Conservation (phyloP, 2,113 vertebrate species). For the Conger conger region DNA sequence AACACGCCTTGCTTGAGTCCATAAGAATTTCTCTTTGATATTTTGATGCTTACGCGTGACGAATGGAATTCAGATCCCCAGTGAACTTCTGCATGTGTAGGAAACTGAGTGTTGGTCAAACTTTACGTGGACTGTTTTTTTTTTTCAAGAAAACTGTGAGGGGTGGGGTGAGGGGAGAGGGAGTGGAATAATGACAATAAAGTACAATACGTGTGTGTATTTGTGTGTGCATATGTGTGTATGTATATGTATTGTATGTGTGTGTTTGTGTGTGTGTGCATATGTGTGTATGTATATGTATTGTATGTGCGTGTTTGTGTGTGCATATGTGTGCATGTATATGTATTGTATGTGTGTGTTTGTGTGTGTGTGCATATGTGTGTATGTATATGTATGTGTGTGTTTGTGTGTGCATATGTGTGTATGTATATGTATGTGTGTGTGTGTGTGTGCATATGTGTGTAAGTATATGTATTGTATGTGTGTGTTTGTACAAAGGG, state of each 20-base stretch:
- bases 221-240: not conserved
- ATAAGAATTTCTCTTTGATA: not conserved
- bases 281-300: too few relatives aligned
- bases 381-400: too few relatives aligned
- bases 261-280: too few relatives aligned
- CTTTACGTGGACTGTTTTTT: not conserved
- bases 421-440: not conserved
- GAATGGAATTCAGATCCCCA: not conserved
- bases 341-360: too few relatives aligned
- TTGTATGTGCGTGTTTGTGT: too few relatives aligned
- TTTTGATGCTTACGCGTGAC: not conserved
- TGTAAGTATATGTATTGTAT: constrained; percentile 21
- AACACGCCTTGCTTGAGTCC: not conserved
- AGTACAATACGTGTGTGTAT: not conserved
- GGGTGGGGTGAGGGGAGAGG: not conserved
- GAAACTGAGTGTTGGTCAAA: not conserved
- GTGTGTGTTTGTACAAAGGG: not conserved
- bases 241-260: too few relatives aligned
- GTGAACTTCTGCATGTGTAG: not conserved
- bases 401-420: not conserved
- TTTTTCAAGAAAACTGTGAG: not conserved
- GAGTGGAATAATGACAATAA: not conserved
- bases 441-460: not conserved
- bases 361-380: too few relatives aligned
- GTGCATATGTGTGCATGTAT: too few relatives aligned